Conservation (phyloP, 2,888 invertebrate species). For the Ditylenchus weischeri region DNA sequence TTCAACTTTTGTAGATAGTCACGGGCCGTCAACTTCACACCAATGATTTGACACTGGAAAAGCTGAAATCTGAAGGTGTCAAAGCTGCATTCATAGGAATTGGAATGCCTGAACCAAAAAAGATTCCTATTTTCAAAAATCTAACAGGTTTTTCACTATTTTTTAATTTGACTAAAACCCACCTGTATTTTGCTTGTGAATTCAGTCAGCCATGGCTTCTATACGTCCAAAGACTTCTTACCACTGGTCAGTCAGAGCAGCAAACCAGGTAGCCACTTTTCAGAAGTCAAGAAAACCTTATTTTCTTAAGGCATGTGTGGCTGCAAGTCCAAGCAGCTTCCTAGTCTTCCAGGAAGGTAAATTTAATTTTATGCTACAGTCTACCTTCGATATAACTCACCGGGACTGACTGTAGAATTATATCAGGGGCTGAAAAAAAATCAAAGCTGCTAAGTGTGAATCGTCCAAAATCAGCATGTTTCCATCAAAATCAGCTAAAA, state of each 20-base stretch:
- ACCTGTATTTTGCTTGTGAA: constrained; percentile 65
- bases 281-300: too few species aligned
- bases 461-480: too few species aligned
- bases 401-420: too few species aligned
- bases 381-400: too few species aligned
- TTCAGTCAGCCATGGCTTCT: constrained; percentile 77
- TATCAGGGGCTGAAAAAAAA: too few species aligned
- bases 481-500: too few species aligned
- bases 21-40: constrained; percentile 71
- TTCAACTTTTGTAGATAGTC: constrained; percentile 61
- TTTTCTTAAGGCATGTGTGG: constrained; percentile 71
- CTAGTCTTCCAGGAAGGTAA: constrained; percentile 69
- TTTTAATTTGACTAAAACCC: background rate
- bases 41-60: constrained; percentile 64
- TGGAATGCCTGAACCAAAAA: constrained; percentile 64
- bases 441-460: too few species aligned
- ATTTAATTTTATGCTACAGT: constrained; percentile 57
- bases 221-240: constrained; percentile 87
- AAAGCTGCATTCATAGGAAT: constrained; percentile 72
- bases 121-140: constrained; percentile 29
- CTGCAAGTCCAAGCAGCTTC: constrained; percentile 70
- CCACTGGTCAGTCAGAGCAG: constrained; percentile 82
- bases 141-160: constrained; percentile 13
- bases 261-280: constrained; percentile 70
- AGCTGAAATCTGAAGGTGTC: constrained; percentile 69